Conservation (phyloP, 2,888 invertebrate genomes). For the Rotaria socialis region DNA sequence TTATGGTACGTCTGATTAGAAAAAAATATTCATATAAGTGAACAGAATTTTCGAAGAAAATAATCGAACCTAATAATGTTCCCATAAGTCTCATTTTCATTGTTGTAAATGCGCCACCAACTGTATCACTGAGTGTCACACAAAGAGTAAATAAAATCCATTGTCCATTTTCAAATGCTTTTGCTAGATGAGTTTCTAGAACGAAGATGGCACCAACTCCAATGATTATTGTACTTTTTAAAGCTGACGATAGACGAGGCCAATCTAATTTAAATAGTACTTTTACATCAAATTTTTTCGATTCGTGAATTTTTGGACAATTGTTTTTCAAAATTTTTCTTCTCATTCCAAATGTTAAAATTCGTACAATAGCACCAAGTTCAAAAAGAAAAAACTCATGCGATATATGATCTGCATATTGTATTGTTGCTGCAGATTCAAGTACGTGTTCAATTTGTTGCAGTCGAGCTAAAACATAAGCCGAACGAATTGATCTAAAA, state of each 20-base stretch:
- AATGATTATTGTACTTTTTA: neutral
- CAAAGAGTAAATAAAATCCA: neutral
- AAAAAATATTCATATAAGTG: no score
- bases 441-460: neutral
- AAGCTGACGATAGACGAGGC: neutral
- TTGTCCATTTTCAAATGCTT: slow-evolving; percentile 16
- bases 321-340: neutral
- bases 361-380: neutral
- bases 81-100: neutral
- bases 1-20: no score
- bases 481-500: neutral
- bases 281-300: neutral
- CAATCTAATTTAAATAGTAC: neutral
- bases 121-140: neutral
- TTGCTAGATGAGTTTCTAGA: neutral
- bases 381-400: neutral
- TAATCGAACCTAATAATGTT: neutral
- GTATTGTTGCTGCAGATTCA: neutral
- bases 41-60: neutral
- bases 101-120: neutral
- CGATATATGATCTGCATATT: neutral
- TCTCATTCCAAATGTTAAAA: neutral
- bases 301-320: neutral
- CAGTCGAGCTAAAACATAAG: neutral
- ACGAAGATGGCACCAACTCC: neutral